Evolutionary conservation across 2,888 invertebrate species (phyloP), one percentile per base, ranked within the genome.

Genomic region (Oscheius sp.): DNA sequence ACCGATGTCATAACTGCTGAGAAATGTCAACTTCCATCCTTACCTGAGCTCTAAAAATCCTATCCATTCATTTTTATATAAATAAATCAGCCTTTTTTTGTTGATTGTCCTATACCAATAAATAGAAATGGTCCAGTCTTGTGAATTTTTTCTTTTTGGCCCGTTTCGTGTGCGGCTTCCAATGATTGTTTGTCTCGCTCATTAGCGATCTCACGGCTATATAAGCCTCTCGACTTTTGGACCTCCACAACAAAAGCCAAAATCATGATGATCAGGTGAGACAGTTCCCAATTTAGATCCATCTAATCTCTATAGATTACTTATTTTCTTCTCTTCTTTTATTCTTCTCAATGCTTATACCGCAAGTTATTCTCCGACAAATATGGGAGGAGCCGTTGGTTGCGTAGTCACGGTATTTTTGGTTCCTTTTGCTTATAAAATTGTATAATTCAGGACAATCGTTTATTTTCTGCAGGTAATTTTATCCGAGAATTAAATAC

Each of bases 391-490:
- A 56, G 25, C 72, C 6, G 64, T 72, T n/a, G 80, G 78, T 12
- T 82, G 82, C 55, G 76, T 82, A 52, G 82, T 82, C 49, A 82
- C 82, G 45, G 82, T 82, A 70, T 43, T 61, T 49, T 41, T 13
- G 12, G 3, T 9, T 13, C 2, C 9, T 35, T 35, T 45, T 27
- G n/a, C 0, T 7, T 55, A 58, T 49, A 66, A 21, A 18, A 35
- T 12, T 7, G 18, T 49, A 13, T 27, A n/a, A 43, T 45, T 16
- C n/a, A 85, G 85, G 86, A 83, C 61, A 85, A 82, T 35, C 75
- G 84, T 46, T 71, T 87, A 6, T 87, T 80, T 73, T 87, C 87
- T 13, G 81, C 85, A 66, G 87, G 87, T 16, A 85, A 86, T 55
- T 80, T 78, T 52, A 86, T 87, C 56, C 81, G 87, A 3, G 80